phyloP scores from a whole-genome alignment of 2,888 invertebrate genomes.

The Bruchidius siliquastri region DNA sequence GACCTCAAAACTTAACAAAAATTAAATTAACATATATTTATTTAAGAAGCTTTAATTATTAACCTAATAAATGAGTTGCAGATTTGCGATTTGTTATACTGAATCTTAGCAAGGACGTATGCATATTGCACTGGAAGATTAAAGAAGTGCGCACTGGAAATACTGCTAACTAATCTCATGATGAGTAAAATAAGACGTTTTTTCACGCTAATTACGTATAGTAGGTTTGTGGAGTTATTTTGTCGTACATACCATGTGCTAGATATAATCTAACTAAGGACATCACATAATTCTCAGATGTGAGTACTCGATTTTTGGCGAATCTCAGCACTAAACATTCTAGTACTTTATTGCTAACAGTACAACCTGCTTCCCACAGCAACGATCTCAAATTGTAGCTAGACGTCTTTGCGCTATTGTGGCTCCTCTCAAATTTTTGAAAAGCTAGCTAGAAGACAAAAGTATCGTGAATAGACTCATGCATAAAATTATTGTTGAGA shows the following conservation, averaged over 20 bases:
- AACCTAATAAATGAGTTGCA: too few species aligned
- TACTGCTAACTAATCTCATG: not conserved
- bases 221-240: too few species aligned
- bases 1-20: too few species aligned
- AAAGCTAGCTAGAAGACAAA: slow-evolving; percentile 51
- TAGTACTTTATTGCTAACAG: slow-evolving; percentile 71
- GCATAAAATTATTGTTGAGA: too few species aligned
- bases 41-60: too few species aligned
- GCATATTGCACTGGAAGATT: too few species aligned
- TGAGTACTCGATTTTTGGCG: slow-evolving; percentile 55
- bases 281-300: slow-evolving; percentile 60
- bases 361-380: slow-evolving; percentile 65
- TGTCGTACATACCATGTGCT: slow-evolving; percentile 53
- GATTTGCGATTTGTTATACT: too few species aligned
- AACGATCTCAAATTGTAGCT: slow-evolving; percentile 61
- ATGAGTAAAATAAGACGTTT: not conserved
- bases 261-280: slow-evolving; percentile 60
- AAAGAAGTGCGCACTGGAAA: too few species aligned
- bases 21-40: too few species aligned
- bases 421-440: slow-evolving; percentile 55
- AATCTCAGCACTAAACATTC: slow-evolving; percentile 66
- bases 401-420: slow-evolving; percentile 55
- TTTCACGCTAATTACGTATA: too few species aligned
- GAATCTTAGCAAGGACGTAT: too few species aligned
- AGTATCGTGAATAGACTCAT: not conserved